These are phyloP conservation scores for Oophaga pumilio DNA, from an alignment of 2,113 vertebrate species.

Conservation along the genomic window DNA sequence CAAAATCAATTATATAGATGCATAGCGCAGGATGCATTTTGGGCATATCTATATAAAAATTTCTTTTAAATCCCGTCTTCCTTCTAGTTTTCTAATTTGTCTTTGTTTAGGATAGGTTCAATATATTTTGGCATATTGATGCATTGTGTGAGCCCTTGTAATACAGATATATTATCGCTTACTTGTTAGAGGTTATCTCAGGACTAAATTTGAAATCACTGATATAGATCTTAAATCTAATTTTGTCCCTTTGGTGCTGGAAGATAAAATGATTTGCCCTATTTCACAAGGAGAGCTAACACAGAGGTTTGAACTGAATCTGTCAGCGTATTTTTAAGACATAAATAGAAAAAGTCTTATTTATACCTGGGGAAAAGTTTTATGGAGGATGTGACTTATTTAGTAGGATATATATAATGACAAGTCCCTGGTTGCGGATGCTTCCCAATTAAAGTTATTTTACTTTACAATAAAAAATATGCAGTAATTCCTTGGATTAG, in stretches of 20 bases:
- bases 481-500: not conserved
- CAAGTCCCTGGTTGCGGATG: conserved; percentile 15
- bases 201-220: conserved; percentile 29
- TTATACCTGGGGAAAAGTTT: conserved; percentile 28
- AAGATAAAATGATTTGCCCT: conserved; percentile 42
- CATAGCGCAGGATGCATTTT: no score
- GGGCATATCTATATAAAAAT: no score
- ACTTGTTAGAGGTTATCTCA: conserved; percentile 32
- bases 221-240: conserved; percentile 38
- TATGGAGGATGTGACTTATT: conserved; percentile 33
- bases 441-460: conserved; percentile 36
- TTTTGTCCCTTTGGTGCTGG: conserved; percentile 28
- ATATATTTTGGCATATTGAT: conserved; percentile 12
- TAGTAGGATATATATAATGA: conserved; percentile 36
- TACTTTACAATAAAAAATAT: conserved; percentile 21
- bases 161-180: conserved; percentile 7
- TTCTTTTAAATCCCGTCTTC: no score
- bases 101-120: not conserved
- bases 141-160: not conserved
- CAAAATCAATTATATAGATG: no score
- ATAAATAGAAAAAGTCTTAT: conserved; percentile 38
- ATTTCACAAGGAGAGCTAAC: conserved; percentile 30
- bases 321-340: conserved; percentile 34
- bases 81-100: not conserved
- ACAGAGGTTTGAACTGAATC: conserved; percentile 38